Base-by-base conservation (phyloP, 2,797 vertebrate species). In the Cyprinella venusta region DNA sequence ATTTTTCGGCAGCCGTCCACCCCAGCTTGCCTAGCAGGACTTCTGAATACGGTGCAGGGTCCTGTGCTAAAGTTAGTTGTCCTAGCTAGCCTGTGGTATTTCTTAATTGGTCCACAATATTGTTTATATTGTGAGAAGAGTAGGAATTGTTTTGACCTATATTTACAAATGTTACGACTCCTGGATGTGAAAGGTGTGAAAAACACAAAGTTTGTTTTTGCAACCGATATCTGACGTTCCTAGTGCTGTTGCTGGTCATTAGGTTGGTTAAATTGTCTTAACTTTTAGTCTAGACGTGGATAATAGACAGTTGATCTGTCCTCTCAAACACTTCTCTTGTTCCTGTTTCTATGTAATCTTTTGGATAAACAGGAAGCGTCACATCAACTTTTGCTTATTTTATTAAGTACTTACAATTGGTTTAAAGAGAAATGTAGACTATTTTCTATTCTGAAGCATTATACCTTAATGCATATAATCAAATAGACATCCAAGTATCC, bases 81-180 rank as follows among this genome's bases (percentile, higher is more conserved):
- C 65, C 52, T 83, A 78, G 81, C 81, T 69, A 77, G 81, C 64
- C 56, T 38, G 65, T 50, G 5, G 18, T 10, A 13, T 48, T 83
- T 26, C 18, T 59, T 59, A 68, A 30, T 26, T 16, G 10, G 15
- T 42, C 42, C 3, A 33, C 2, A 69, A 69, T 68, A 24, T 30
- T 56, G 56, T 61, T 26, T 21, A 7, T 30, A 19, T 74, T 24
- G 56, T 42, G n/a, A 21, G 30, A 54, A 18, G 38, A 48, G 5
- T 36, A 4, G 33, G 4, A 56, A 30, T 26, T 8, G n/a, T 54
- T 75, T 67, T 61, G 24, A 5, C 61, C 15, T 52, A 2, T 54
- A 1, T 52, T 15, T 38, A 16, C 30, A 5, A n/a, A 30, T 45
- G 78, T 40, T 19, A 6, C 15, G 4, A 2, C 5, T 16, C 15